Percentiles rank a stretch among this genome's conserved stretches.
Evolutionary conservation across 2,797 vertebrate species (phyloP).

Genomic region (Poeciliopsis gracilis): DNA sequence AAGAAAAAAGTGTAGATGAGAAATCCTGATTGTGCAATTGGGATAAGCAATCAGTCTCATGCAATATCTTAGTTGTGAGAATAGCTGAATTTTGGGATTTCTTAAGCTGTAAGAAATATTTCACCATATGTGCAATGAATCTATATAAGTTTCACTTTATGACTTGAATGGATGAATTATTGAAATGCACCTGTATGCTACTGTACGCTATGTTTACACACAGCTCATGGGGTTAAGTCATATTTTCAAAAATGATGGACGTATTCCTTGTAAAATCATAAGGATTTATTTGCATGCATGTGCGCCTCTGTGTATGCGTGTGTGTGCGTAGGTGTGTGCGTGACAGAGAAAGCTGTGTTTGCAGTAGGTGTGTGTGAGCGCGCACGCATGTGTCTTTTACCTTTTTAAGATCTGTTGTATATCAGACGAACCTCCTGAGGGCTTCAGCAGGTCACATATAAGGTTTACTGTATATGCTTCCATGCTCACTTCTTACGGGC

Average conservation of each 20-base stretch:
- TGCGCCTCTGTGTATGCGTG: conserved; percentile 50
- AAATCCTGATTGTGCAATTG: neutral
- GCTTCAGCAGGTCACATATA: conserved; percentile 72
- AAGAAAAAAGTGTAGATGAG: neutral
- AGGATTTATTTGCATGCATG: conserved; percentile 72
- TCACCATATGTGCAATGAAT: neutral
- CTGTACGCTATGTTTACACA: conserved; percentile 76
- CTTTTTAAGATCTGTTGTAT: conserved; percentile 74
- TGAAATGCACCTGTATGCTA: conserved; percentile 52
- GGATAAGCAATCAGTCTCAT: neutral
- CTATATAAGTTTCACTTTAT: neutral
- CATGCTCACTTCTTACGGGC: conserved; percentile 75
- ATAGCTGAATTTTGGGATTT: neutral
- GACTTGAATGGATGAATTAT: neutral
- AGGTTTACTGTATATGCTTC: conserved; percentile 79
- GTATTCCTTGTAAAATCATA: conserved; percentile 66
- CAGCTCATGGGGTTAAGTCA: conserved; percentile 75
- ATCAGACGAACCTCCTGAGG: conserved; percentile 67
- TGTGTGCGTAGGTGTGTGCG: conserved; percentile 26
- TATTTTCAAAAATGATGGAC: conserved; percentile 69
- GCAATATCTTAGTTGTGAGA: neutral
- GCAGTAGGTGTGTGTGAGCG: conserved; percentile 41
- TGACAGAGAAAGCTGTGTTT: conserved; percentile 35
- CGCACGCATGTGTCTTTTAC: conserved; percentile 55
- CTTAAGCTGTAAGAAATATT: neutral